Evolutionary conservation across 2,888 invertebrate species (phyloP).

Genomic region (Scaptomyza parva): DNA sequence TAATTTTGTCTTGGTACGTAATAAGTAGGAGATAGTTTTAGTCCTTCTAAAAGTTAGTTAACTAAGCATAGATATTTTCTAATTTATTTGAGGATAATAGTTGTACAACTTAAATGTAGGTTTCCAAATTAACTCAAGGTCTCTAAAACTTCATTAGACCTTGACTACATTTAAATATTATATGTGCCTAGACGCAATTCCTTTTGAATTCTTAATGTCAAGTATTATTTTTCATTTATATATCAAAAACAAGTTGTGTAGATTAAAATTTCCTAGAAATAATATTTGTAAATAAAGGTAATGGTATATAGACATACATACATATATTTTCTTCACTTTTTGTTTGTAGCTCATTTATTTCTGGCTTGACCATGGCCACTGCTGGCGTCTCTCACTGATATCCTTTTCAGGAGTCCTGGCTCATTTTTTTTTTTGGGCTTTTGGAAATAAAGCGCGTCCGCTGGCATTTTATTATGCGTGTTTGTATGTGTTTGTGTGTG

Average conservation of each 20-base stretch:
- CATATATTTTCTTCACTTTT: slow-evolving; percentile 4
- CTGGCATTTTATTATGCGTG: slow-evolving; percentile 51
- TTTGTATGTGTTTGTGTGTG: slow-evolving; percentile 1
- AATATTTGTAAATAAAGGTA: neutral
- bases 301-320: neutral
- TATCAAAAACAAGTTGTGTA: no score
- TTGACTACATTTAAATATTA: no score
- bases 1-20: neutral
- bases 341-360: slow-evolving; percentile 12
- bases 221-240: no score
- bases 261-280: no score
- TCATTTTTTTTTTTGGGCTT: no score
- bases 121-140: neutral
- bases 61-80: neutral
- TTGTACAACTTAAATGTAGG: neutral
- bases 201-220: no score
- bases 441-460: neutral
- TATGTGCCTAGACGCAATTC: no score
- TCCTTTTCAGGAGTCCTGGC: slow-evolving; percentile 37
- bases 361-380: slow-evolving; percentile 46
- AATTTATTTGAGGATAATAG: neutral
- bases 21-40: neutral
- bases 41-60: neutral
- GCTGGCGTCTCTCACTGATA: slow-evolving; percentile 17
- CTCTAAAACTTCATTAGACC: no score